phyloP scores from a whole-genome alignment of 2,797 vertebrate species.

The Sebastes minor region DNA sequence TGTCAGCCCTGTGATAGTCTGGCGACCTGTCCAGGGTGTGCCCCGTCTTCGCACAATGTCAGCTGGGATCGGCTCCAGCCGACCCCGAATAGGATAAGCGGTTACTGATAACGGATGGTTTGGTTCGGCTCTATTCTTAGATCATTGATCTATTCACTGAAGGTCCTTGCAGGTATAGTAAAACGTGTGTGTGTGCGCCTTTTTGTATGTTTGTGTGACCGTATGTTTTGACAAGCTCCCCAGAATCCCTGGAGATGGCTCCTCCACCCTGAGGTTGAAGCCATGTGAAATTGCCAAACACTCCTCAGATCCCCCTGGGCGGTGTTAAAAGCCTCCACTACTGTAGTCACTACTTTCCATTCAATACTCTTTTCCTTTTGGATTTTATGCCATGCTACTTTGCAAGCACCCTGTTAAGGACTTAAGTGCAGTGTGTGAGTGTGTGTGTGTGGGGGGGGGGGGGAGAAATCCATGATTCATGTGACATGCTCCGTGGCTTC shows the following conservation, averaged over 20 bases:
- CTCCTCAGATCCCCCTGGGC: slow-evolving; percentile 28
- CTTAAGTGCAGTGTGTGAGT: slow-evolving; percentile 7
- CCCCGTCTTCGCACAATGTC: too few species aligned
- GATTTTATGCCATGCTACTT: slow-evolving; percentile 58
- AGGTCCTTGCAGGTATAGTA: background rate
- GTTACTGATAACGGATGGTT: too few species aligned
- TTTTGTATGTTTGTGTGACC: slow-evolving; percentile 9
- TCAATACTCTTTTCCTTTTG: slow-evolving; percentile 52
- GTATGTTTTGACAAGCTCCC: slow-evolving; percentile 43
- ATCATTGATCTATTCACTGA: slow-evolving; percentile 12
- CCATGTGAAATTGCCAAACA: slow-evolving; percentile 61
- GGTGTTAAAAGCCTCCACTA: slow-evolving; percentile 54
- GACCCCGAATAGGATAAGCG: too few species aligned
- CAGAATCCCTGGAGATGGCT: slow-evolving; percentile 41
- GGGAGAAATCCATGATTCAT: slow-evolving; percentile 63
- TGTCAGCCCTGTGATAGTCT: too few species aligned
- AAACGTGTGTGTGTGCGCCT: background rate
- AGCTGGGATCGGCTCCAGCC: too few species aligned
- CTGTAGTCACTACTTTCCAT: slow-evolving; percentile 46
- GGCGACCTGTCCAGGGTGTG: too few species aligned
- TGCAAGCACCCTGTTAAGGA: slow-evolving; percentile 37
- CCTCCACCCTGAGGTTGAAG: slow-evolving; percentile 34
- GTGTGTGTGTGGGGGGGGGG: too few species aligned
- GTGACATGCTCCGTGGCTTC: slow-evolving; percentile 49
- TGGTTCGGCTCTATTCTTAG: background rate